Base-by-base conservation (phyloP, 2,797 vertebrate species). In the Schizothorax lantsangensis region DNA sequence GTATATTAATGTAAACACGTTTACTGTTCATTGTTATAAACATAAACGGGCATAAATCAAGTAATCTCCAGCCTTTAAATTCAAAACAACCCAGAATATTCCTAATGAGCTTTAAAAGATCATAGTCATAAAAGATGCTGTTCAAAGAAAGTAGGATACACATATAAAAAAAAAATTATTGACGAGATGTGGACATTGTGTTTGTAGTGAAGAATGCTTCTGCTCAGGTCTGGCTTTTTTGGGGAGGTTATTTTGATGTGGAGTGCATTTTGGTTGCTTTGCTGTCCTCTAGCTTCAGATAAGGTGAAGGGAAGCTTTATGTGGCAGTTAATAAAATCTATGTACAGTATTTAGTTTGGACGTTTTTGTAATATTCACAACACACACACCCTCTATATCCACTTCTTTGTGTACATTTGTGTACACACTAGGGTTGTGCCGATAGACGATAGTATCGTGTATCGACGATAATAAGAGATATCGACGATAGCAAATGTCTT, bases 221-320 rank as follows among this genome's bases (percentile, higher is more conserved):
- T 74, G 40, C 23, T 66, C 7, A 12, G 62, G 33, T 36, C 59
- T 84, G 86, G 14, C 17, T 62, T 84, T 66, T 79, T 38, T 14
- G 9, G 17, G 54, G 12, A 62, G 6, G 23, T 81, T 23, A 11
- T 74, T 17, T 64, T 73, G 11, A 4, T 79, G 54, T 10, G 0
- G 19, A 64, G n/a, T 38, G 82, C 4, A 4, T 62, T 19, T 64
- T 33, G 38, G 10, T 36, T 71, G 64, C 80, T 80, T 74, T 40
- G 21, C 57, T 49, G 68, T 69, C 14, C 33, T 69, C 38, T 57
- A 43, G 36, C 38, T 45, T 45, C 8, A 77, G 59, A 57, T 59
- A 8, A 79, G 81, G 66, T 62, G 40, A 45, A 52, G 47, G 57
- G 40, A 62, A 49, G 77, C 45, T 80, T 21, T 10, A 2, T 62